Evolutionary conservation across 2,888 invertebrate genomes (phyloP).

Genomic region (Subacronicta megacephala): DNA sequence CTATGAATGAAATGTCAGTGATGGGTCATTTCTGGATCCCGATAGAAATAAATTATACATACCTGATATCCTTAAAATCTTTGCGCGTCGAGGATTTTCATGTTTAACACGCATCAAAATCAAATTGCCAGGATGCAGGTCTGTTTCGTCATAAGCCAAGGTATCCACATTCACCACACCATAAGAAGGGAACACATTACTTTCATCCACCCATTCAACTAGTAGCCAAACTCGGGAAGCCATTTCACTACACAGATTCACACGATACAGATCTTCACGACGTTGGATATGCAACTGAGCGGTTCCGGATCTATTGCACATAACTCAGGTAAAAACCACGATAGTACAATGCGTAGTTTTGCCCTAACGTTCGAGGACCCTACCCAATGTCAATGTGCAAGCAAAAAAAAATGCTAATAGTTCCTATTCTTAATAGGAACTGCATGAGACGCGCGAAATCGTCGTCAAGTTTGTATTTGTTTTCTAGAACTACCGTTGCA

Average conservation of each 20-base stretch:
- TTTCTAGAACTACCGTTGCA: not conserved
- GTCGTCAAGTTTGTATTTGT: slow-evolving; percentile 3
- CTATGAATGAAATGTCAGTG: slow-evolving; percentile 2
- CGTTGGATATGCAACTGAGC: slow-evolving; percentile 49
- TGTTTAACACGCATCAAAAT: slow-evolving; percentile 63
- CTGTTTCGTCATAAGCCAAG: slow-evolving; percentile 57
- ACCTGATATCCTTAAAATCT: slow-evolving; percentile 74
- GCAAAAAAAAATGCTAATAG: slow-evolving; percentile 55
- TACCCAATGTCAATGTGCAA: slow-evolving; percentile 24
- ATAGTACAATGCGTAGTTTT: slow-evolving; percentile 53
- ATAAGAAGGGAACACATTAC: slow-evolving; percentile 68
- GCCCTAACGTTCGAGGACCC: slow-evolving; percentile 55
- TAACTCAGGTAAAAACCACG: slow-evolving; percentile 58
- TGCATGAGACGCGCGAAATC: slow-evolving; percentile 13
- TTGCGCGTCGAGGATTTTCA: slow-evolving; percentile 63
- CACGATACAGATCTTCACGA: slow-evolving; percentile 28
- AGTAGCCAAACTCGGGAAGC: slow-evolving; percentile 71
- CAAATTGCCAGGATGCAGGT: slow-evolving; percentile 66
- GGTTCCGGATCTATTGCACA: slow-evolving; percentile 18
- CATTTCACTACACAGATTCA: slow-evolving; percentile 59
- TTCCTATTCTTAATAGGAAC: slow-evolving; percentile 44
- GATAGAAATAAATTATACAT: too few species aligned
- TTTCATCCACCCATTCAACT: slow-evolving; percentile 76
- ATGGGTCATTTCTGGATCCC: not conserved
- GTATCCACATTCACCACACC: slow-evolving; percentile 67